Evolutionary conservation across 2,888 invertebrate genomes (phyloP).

Genomic region (Melanostoma mellinum): DNA sequence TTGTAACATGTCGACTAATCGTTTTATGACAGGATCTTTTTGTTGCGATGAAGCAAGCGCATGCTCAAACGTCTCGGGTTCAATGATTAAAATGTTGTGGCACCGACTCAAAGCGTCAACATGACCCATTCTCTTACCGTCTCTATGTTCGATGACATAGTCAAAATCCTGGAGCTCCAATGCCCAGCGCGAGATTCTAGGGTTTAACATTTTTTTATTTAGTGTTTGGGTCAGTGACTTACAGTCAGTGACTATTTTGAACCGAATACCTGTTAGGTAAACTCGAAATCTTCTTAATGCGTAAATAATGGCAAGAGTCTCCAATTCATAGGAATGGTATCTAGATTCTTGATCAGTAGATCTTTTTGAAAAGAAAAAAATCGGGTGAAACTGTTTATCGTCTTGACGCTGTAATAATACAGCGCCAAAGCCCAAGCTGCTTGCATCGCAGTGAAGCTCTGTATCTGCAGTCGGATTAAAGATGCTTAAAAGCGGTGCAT

Average conservation of each 20-base stretch:
- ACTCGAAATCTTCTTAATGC: constrained; percentile 73
- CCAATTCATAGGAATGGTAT: constrained; percentile 76
- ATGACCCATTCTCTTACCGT: constrained; percentile 74
- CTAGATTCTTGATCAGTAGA: constrained; percentile 73
- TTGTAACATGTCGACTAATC: constrained; percentile 63
- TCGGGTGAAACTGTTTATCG: constrained; percentile 74
- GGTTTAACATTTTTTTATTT: constrained; percentile 69
- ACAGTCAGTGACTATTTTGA: too few species aligned
- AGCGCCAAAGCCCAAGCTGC: constrained; percentile 74
- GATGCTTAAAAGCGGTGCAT: too few species aligned
- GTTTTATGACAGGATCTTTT: constrained; percentile 64
- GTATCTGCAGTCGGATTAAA: too few species aligned
- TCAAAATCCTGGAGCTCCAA: constrained; percentile 68
- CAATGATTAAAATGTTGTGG: too few species aligned
- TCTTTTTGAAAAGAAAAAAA: constrained; percentile 76
- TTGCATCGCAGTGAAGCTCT: constrained; percentile 77
- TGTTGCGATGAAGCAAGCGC: constrained; percentile 25
- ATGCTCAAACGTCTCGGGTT: too few species aligned
- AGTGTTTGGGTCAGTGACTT: constrained; percentile 69
- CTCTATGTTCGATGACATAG: constrained; percentile 68
- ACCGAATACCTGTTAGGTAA: constrained; percentile 74
- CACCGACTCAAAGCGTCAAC: too few species aligned
- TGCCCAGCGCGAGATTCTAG: constrained; percentile 69
- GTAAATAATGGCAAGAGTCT: constrained; percentile 75
- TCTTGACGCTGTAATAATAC: constrained; percentile 70